Conservation (phyloP, 2,113 vertebrate genomes). For the Semnornis frantzii region DNA sequence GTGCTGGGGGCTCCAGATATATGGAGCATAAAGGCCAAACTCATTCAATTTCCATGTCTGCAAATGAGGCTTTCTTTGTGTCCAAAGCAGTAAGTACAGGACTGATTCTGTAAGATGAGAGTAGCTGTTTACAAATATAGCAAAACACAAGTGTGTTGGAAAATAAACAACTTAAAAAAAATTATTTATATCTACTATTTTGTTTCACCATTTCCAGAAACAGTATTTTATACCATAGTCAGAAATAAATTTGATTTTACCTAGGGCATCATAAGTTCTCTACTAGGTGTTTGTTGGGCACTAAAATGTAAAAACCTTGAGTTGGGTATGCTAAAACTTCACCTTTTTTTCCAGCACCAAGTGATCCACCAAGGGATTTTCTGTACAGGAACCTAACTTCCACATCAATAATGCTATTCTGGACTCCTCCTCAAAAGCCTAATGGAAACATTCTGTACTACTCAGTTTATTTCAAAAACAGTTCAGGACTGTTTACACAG, state of each 20-base stretch:
- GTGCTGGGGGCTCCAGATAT: not conserved
- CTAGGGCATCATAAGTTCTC: not conserved
- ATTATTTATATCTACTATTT: not conserved
- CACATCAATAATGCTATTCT: conserved; percentile 83
- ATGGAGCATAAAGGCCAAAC: not conserved
- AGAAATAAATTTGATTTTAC: not conserved
- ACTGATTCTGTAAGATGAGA: not conserved
- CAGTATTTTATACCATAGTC: not conserved
- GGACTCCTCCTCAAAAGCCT: conserved; percentile 87
- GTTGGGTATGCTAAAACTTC: not conserved
- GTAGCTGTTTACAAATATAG: not conserved
- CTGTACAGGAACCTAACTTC: conserved; percentile 81
- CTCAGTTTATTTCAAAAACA: conserved; percentile 83
- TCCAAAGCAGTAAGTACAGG: not conserved
- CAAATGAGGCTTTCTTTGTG: not conserved
- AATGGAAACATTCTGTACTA: conserved; percentile 89
- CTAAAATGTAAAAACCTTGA: not conserved
- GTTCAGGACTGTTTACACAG: conserved; percentile 77
- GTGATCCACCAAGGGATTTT: conserved; percentile 87
- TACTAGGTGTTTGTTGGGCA: not conserved
- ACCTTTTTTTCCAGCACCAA: conserved; percentile 80
- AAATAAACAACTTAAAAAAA: not conserved
- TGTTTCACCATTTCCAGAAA: not conserved
- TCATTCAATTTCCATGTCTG: not conserved
- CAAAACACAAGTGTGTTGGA: not conserved